These are phyloP conservation scores for Ruditapes philippinarum DNA, from an alignment of 1,140 invertebrate species.

Conservation along the genomic window DNA sequence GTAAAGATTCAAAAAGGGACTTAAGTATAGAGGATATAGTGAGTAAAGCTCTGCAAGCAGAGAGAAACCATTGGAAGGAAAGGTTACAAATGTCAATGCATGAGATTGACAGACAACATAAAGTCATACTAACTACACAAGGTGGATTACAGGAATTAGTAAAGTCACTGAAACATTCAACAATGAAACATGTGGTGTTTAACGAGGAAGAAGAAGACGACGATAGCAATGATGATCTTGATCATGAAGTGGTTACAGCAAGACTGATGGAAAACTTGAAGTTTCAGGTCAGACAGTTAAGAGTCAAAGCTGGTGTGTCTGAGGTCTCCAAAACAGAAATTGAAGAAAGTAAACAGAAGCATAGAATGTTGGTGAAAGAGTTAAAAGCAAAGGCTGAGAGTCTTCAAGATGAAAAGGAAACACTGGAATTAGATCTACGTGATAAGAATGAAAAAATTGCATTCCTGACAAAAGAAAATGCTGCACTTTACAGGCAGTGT, in stretches of 20 bases:
- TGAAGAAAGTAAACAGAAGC: slow-evolving; percentile 41
- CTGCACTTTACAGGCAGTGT: slow-evolving; percentile 66
- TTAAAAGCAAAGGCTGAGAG: slow-evolving; percentile 41
- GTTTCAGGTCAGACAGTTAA: slow-evolving; percentile 60
- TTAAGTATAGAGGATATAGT: slow-evolving; percentile 44
- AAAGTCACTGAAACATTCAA: slow-evolving; percentile 24
- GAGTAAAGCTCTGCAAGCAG: slow-evolving; percentile 66
- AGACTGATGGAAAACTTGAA: slow-evolving; percentile 53
- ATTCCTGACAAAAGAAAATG: slow-evolving; percentile 70
- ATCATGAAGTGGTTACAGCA: slow-evolving; percentile 29
- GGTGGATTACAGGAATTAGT: slow-evolving; percentile 58
- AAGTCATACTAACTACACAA: slow-evolving; percentile 62
- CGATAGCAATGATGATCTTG: slow-evolving; percentile 21
- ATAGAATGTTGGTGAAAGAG: slow-evolving; percentile 31
- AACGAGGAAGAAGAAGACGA: slow-evolving; percentile 59
- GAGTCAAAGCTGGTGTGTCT: slow-evolving; percentile 40
- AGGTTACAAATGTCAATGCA: slow-evolving; percentile 69
- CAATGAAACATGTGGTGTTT: not conserved
- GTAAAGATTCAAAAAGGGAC: slow-evolving; percentile 7
- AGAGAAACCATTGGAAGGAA: slow-evolving; percentile 75
- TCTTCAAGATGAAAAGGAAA: slow-evolving; percentile 63
- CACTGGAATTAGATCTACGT: slow-evolving; percentile 21
- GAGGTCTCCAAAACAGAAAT: slow-evolving; percentile 37
- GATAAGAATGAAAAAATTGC: slow-evolving; percentile 65
- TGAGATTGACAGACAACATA: slow-evolving; percentile 72